phyloP scores from a whole-genome alignment of 2,888 invertebrate genomes.

The Andrena chrysosceles region DNA sequence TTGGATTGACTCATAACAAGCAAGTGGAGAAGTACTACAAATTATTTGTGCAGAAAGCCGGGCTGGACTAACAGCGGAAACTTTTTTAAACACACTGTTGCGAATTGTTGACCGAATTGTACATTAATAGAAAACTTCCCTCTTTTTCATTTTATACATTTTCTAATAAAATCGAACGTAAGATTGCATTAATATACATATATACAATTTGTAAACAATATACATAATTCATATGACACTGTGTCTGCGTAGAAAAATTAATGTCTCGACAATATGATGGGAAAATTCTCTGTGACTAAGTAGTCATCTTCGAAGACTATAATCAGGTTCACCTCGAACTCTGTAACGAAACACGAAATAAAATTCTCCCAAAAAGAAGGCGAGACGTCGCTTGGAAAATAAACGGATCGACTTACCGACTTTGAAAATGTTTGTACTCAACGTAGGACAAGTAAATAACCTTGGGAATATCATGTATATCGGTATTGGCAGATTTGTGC shows the following conservation, averaged over 20 bases:
- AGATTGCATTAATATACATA: conserved; percentile 42
- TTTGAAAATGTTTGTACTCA: conserved; percentile 96
- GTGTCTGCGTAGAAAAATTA: conserved; percentile 72
- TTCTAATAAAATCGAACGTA: conserved; percentile 35
- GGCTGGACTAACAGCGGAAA: conserved; percentile 72
- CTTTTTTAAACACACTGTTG: conserved; percentile 10
- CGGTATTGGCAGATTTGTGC: conserved; percentile 92
- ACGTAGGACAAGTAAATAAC: conserved; percentile 97
- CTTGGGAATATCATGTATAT: conserved; percentile 98
- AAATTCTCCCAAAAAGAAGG: conserved; percentile 33
- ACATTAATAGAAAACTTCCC: conserved; percentile 23
- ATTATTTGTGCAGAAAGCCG: conserved; percentile 84
- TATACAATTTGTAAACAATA: conserved; percentile 55
- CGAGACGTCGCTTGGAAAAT: conserved; percentile 8
- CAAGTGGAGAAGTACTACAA: conserved; percentile 88
- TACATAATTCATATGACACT: conserved; percentile 46
- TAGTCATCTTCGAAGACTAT: conserved; percentile 97
- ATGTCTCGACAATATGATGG: conserved; percentile 88
- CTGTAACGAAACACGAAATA: conserved; percentile 87
- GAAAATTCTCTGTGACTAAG: conserved; percentile 97
- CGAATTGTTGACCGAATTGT: conserved; percentile 26
- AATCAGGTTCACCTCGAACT: conserved; percentile 97
- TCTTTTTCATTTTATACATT: conserved; percentile 35
- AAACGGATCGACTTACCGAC: conserved; percentile 89
- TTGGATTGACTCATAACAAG: conserved; percentile 89